phyloP scores from a whole-genome alignment of 2,888 invertebrate species.

The Dexiosoma caninum region DNA sequence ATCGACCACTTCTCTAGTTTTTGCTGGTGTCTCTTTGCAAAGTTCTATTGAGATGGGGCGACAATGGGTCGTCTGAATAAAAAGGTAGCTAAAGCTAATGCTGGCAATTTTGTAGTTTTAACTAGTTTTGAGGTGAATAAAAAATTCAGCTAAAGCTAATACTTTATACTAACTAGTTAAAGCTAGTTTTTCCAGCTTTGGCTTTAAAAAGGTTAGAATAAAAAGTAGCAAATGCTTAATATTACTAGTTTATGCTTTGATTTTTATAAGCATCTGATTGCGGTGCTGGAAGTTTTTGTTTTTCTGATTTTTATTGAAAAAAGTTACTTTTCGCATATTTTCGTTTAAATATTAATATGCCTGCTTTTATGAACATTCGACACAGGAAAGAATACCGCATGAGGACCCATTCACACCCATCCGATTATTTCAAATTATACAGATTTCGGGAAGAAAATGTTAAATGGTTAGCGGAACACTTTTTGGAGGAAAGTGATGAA shows the following conservation, averaged over 20 bases:
- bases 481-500: slow-evolving; percentile 25
- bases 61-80: neutral
- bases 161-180: neutral
- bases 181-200: slow-evolving; percentile 14
- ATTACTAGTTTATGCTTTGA: slow-evolving; percentile 1
- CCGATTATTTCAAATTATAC: slow-evolving; percentile 22
- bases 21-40: too few species aligned
- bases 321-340: neutral
- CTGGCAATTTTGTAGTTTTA: neutral
- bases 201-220: slow-evolving; percentile 1
- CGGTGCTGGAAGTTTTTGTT: neutral
- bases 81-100: neutral
- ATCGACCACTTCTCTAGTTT: too few species aligned
- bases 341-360: slow-evolving; percentile 21
- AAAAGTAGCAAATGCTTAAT: slow-evolving; percentile 7
- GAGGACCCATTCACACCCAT: slow-evolving; percentile 7
- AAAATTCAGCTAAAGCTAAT: slow-evolving; percentile 12
- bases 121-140: neutral
- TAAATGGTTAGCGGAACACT: too few species aligned
- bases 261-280: slow-evolving; percentile 13
- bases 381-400: slow-evolving; percentile 5
- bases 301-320: neutral
- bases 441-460: slow-evolving; percentile 20
- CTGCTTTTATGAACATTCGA: slow-evolving; percentile 23
- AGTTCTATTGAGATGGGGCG: too few species aligned